A percentile compares a stretch with the other conserved stretches of the same genome.
phyloP scores from a whole-genome alignment of 2,113 vertebrate species.

The Megaptera novaeangliae region DNA sequence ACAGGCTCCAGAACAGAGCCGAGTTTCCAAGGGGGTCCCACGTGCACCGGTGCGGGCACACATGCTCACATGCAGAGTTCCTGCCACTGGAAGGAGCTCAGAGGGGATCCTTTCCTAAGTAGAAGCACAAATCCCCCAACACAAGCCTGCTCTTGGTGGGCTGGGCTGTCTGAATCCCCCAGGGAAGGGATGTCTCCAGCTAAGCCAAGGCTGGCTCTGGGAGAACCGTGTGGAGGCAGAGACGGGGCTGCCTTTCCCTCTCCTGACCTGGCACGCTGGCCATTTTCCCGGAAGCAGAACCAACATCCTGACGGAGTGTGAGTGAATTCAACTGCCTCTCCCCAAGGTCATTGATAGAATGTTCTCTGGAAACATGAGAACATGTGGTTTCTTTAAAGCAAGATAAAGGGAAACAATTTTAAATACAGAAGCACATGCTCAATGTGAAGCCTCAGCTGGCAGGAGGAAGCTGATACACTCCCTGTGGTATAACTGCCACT shows the following conservation, averaged over 20 bases:
- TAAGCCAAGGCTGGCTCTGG: not conserved
- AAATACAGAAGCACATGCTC: not conserved
- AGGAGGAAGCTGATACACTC: not conserved
- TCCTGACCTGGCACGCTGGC: too few species aligned
- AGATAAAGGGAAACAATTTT: not conserved
- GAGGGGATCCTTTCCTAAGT: not conserved
- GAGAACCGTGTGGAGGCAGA: not conserved
- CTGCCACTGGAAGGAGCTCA: rapidly evolving
- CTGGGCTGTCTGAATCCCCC: not conserved
- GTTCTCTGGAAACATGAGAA: not conserved
- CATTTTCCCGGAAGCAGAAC: not conserved
- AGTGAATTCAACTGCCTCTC: not conserved
- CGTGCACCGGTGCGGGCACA: rapidly evolving
- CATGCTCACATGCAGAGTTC: too few species aligned
- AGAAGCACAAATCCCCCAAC: not conserved
- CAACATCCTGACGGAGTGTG: rapidly evolving
- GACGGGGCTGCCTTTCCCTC: rapidly evolving
- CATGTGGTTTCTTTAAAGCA: not conserved
- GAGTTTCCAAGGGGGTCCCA: not conserved
- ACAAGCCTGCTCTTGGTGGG: not conserved
- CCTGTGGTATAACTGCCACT: not conserved
- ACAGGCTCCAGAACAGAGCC: not conserved
- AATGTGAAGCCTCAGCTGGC: not conserved
- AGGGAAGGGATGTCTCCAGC: not conserved
- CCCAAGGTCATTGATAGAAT: not conserved